Evolutionary conservation across 2,113 vertebrate genomes (phyloP).

Genomic region (Tylochromis polylepis): DNA sequence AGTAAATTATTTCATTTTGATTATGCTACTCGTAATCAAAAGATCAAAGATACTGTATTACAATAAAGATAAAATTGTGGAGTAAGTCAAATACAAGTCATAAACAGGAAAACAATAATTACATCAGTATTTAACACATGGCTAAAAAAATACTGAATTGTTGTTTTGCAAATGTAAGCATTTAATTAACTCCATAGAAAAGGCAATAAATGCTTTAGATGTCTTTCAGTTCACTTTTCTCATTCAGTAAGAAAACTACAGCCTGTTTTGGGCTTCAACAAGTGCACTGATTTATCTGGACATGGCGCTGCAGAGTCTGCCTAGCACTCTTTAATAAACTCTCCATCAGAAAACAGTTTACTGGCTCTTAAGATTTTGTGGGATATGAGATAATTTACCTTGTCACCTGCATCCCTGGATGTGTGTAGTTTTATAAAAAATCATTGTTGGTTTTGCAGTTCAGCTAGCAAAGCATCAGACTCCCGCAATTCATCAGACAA

Average conservation of each 20-base stretch:
- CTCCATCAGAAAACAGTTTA: background rate
- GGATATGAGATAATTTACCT: background rate
- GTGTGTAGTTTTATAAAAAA: background rate
- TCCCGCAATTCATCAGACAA: background rate
- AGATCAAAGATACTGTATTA: accelerated
- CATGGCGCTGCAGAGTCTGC: accelerated
- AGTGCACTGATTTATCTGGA: accelerated
- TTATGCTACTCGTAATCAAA: background rate
- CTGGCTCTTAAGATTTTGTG: too few relatives aligned
- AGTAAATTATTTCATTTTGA: background rate
- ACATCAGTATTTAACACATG: background rate
- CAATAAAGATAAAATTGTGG: background rate
- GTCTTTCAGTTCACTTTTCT: background rate
- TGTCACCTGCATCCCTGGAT: background rate
- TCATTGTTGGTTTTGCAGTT: background rate
- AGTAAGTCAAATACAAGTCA: background rate
- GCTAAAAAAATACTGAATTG: accelerated
- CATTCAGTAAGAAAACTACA: background rate
- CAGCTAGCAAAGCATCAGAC: background rate
- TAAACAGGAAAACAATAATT: background rate
- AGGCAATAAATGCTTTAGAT: background rate
- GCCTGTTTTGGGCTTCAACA: background rate
- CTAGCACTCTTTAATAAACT: background rate
- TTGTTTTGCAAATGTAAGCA: background rate
- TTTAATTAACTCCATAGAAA: background rate